Evolutionary conservation across 2,888 invertebrate genomes (phyloP).

Genomic region (Calephelis perditalis): DNA sequence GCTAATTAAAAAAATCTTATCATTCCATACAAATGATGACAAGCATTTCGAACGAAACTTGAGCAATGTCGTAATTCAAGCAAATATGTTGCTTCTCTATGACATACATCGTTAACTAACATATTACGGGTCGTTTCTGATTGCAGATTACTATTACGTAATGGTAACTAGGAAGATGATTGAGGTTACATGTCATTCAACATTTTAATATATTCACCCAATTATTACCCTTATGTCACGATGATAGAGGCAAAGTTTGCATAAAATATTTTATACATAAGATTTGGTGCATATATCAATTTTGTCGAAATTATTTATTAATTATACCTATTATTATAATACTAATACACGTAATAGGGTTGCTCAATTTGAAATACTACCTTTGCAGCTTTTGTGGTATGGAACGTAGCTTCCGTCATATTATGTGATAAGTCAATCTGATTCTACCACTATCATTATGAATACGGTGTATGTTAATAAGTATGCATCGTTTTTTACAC

Average conservation of each 20-base stretch:
- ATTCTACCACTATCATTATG: too few relatives aligned
- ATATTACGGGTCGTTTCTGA: slow-evolving; percentile 8
- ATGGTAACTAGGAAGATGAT: slow-evolving; percentile 4
- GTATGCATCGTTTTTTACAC: too few relatives aligned
- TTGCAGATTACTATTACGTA: slow-evolving; percentile 4
- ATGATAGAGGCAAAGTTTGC: neutral
- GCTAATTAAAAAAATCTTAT: neutral
- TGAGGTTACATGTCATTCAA: slow-evolving; percentile 5
- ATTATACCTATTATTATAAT: slow-evolving; percentile 3
- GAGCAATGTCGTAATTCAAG: neutral
- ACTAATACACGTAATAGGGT: neutral
- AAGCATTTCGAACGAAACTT: slow-evolving; percentile 6
- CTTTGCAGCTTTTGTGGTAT: too few relatives aligned
- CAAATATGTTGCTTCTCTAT: slow-evolving; percentile 6
- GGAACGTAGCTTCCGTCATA: too few relatives aligned
- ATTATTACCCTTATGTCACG: neutral
- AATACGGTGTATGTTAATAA: too few relatives aligned
- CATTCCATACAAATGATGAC: neutral
- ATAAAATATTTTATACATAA: neutral
- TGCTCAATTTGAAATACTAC: too few relatives aligned
- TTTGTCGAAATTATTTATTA: neutral
- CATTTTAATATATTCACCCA: slow-evolving; percentile 2
- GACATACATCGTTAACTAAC: slow-evolving; percentile 11
- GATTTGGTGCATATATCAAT: too few relatives aligned
- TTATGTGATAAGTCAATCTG: too few relatives aligned